phyloP scores from a whole-genome alignment of 2,797 vertebrate genomes.

The Gymnothorax javanicus region DNA sequence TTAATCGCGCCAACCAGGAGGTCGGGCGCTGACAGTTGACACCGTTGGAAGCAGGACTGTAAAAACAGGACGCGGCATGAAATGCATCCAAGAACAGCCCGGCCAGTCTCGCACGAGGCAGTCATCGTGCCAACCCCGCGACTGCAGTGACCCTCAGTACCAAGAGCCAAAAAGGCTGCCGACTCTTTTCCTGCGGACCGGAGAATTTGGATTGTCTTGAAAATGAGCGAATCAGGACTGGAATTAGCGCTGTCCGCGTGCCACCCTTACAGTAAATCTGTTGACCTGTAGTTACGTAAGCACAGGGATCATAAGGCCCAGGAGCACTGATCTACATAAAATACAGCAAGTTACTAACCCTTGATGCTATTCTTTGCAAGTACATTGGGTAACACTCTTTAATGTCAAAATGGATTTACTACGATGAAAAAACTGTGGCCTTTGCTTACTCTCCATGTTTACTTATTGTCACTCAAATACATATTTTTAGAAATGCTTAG shows the following conservation, averaged over 20 bases:
- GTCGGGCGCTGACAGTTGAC: constrained; percentile 39
- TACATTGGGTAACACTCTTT: constrained; percentile 30
- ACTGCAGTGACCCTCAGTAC: constrained; percentile 2
- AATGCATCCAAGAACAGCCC: constrained; percentile 45
- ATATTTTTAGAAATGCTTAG: constrained; percentile 21
- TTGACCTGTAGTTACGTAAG: not conserved
- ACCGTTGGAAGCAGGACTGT: constrained; percentile 22
- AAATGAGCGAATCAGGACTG: not conserved
- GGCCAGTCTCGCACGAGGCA: not conserved
- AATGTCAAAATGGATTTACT: constrained; percentile 34
- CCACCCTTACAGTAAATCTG: not conserved
- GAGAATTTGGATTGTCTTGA: not conserved
- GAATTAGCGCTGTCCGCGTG: not conserved
- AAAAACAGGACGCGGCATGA: constrained; percentile 48
- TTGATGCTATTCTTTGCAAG: not conserved
- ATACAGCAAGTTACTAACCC: not conserved
- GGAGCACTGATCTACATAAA: not conserved
- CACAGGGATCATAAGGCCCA: not conserved
- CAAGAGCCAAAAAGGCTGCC: no score
- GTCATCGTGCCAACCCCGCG: constrained; percentile 30
- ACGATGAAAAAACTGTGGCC: constrained; percentile 18
- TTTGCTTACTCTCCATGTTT: constrained; percentile 18
- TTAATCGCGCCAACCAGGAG: constrained; percentile 29
- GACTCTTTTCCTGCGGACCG: constrained; percentile 37
- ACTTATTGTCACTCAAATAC: constrained; percentile 23